These are phyloP conservation scores for Palythoa heliodiscus DNA, from an alignment of 92 coral and sea anemone genomes.

Conservation along the genomic window DNA sequence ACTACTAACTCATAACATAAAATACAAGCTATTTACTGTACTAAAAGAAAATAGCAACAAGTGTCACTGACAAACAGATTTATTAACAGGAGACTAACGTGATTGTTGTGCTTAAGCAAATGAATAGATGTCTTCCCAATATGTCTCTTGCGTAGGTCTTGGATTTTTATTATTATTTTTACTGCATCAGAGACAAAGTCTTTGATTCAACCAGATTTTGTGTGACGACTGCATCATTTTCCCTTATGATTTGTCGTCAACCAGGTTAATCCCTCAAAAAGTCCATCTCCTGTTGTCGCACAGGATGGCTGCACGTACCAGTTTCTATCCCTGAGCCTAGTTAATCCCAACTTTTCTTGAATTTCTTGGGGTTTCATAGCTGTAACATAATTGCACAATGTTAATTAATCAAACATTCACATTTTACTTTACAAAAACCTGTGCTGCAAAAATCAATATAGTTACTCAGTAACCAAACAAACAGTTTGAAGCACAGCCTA, in stretches of 20 bases:
- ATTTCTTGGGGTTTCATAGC: conserved; percentile 97
- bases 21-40: neutral
- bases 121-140: neutral
- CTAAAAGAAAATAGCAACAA: neutral
- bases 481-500: no score
- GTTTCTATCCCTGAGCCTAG: conserved; percentile 81
- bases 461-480: no score
- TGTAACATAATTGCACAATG: conserved; percentile 41
- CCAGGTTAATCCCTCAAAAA: conserved; percentile 95
- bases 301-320: conserved; percentile 99
- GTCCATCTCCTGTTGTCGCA: conserved; percentile 98
- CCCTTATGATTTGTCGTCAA: conserved; percentile 75
- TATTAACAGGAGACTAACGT: neutral
- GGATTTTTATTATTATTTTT: neutral
- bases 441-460: no score
- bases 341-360: conserved; percentile 87
- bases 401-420: neutral
- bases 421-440: neutral
- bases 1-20: no score
- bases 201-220: neutral
- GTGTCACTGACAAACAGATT: neutral
- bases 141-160: neutral
- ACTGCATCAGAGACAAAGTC: neutral
- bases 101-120: neutral
- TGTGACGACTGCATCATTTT: conserved; percentile 23